Evolutionary conservation across 1,140 invertebrate genomes (phyloP), one percentile per base, ranked within the genome.

Genomic region (Diabrotica virgifera): DNA sequence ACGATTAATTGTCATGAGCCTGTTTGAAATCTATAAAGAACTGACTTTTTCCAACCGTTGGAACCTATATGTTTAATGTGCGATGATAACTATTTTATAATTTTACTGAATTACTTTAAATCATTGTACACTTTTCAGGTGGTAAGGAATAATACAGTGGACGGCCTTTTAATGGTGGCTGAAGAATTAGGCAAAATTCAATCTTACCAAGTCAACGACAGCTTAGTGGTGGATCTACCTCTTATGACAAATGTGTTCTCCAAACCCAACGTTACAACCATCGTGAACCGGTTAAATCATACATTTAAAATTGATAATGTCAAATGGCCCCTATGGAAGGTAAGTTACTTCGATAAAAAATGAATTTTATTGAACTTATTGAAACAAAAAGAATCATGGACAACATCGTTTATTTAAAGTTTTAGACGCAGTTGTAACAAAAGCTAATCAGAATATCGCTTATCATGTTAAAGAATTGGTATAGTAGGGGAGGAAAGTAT

Each of bases 141-240:
- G 24, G 79, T 89, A 8, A 77, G 78, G 36, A 85, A 87, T 62
- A 73, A 76, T 5, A 86, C 84, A 0, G 73, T 80, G 8, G 77
- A 79, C 58, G 77, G 75, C 5, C 66, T 76, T 3, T 72, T 81
- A n/a, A 79, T 77, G 71, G 56, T 79, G 10, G 66, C 69, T n/a
- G 77, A 80, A 52, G 72, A 76, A 53, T 56, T 80, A n/a, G 65
- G 59, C 7, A 71, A 69, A 53, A 64, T 77, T 14, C 70, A 80
- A 62, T 62, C 73, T 0, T 76, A 77, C 53, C 75, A 72, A 62
- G 66, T 74, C 1, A 79, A 80, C 59, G 67, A 65, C 6, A 73
- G 67, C 12, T 65, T 80, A 6, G 66, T 77, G 3, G 71, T 81
- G 24, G 79, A 80, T 68, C 69, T 81, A 63, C 79, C 79, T 6